Evolutionary conservation across 2,888 invertebrate species (phyloP).

Genomic region (Furcula furcula): DNA sequence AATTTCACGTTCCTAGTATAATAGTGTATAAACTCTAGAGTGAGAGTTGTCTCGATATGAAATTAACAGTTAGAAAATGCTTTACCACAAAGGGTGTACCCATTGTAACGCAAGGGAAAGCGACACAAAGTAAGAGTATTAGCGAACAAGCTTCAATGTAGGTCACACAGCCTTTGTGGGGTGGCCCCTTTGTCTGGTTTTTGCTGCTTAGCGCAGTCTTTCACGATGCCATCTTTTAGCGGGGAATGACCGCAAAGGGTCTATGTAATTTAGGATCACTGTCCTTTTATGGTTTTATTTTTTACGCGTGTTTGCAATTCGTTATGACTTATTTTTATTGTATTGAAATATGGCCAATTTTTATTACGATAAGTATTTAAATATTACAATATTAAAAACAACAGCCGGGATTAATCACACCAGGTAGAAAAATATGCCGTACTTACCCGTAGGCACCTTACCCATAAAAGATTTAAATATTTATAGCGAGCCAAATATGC

Average conservation of each 20-base stretch:
- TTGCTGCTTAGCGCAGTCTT: slow-evolving; percentile 45
- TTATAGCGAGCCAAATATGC: no score
- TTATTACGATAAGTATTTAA: no score
- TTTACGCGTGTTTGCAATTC: slow-evolving; percentile 2
- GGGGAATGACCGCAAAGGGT: slow-evolving; percentile 45
- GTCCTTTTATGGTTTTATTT: slow-evolving; percentile 19
- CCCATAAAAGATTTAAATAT: no score
- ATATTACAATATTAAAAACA: no score
- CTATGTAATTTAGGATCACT: slow-evolving; percentile 35
- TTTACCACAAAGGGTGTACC: slow-evolving; percentile 28
- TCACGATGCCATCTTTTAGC: slow-evolving; percentile 47
- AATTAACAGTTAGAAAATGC: slow-evolving; percentile 38
- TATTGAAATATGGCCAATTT: no score
- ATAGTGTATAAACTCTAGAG: no score
- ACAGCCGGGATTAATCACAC: no score
- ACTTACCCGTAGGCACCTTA: no score
- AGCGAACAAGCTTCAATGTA: slow-evolving; percentile 50
- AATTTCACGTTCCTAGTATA: no score
- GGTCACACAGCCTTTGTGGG: slow-evolving; percentile 64
- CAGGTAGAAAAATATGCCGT: no score
- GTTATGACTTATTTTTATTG: not conserved
- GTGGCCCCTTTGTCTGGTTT: slow-evolving; percentile 60
- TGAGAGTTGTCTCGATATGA: slow-evolving; percentile 24
- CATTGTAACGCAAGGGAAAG: slow-evolving; percentile 36
- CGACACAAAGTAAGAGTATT: slow-evolving; percentile 63